Evolutionary conservation across 2,888 invertebrate species (phyloP).

Genomic region (Galeruca laticollis): DNA sequence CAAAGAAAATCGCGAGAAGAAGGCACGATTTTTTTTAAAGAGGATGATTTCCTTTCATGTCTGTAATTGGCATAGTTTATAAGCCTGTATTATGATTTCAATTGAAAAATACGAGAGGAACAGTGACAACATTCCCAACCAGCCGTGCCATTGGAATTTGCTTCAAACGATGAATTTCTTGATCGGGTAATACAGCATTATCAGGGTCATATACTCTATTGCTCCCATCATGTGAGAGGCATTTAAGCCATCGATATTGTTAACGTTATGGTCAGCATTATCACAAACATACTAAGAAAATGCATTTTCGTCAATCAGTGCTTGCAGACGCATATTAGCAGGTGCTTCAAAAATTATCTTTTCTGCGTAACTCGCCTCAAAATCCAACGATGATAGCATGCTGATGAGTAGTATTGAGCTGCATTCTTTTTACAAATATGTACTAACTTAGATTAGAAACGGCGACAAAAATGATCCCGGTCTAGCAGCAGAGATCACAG

Average conservation of each 20-base stretch:
- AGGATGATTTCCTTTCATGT: constrained; percentile 42
- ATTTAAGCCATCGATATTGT: constrained; percentile 43
- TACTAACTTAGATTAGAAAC: constrained; percentile 39
- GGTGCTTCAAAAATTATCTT: constrained; percentile 42
- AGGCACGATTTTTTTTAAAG: constrained; percentile 46
- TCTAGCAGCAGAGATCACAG: constrained; percentile 46
- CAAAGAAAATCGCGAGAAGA: constrained; percentile 45
- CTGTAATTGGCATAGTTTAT: constrained; percentile 43
- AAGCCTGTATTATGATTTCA: constrained; percentile 44
- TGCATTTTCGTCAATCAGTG: constrained; percentile 37
- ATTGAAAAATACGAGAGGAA: constrained; percentile 33
- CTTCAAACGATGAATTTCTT: constrained; percentile 38
- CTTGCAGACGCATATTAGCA: constrained; percentile 36
- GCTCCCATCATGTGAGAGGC: constrained; percentile 45
- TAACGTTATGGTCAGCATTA: constrained; percentile 45
- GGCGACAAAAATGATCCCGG: constrained; percentile 44
- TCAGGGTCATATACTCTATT: constrained; percentile 42
- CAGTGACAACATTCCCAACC: constrained; percentile 37
- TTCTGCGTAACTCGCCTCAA: constrained; percentile 43
- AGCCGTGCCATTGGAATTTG: constrained; percentile 38
- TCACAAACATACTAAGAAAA: constrained; percentile 45
- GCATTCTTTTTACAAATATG: constrained; percentile 40
- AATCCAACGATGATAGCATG: constrained; percentile 44
- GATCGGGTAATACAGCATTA: constrained; percentile 36
- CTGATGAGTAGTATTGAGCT: constrained; percentile 42